These are phyloP conservation scores for Halcyon senegalensis DNA, from an alignment of 2,113 vertebrate genomes.

Conservation along the genomic window DNA sequence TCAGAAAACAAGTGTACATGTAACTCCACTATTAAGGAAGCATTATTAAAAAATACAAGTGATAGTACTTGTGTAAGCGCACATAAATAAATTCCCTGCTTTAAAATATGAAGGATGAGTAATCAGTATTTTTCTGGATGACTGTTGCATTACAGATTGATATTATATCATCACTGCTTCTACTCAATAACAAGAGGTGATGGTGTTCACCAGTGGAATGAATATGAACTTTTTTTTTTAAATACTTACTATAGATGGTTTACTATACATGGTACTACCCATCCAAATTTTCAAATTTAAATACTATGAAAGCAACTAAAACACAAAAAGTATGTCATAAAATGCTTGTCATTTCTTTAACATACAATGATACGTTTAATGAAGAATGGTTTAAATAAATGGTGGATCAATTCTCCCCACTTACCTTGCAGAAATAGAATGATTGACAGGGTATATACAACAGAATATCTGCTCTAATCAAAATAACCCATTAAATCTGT, in stretches of 20 bases:
- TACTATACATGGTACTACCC: background rate
- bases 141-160: background rate
- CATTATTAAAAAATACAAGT: background rate
- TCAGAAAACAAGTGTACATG: background rate
- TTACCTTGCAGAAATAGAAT: background rate
- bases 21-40: background rate
- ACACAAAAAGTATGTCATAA: background rate
- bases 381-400: background rate
- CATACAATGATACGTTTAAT: background rate
- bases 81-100: background rate
- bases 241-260: background rate
- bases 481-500: constrained; percentile 20
- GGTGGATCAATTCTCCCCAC: background rate
- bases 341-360: background rate
- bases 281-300: background rate
- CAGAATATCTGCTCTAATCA: background rate
- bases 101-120: background rate
- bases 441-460: background rate
- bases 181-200: background rate
- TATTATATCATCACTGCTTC: background rate
- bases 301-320: background rate
- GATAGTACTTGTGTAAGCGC: background rate
- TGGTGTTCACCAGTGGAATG: background rate
- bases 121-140: background rate
- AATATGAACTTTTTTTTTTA: background rate